Evolutionary conservation across 2,888 invertebrate genomes (phyloP).

Genomic region (Ommatoiulus sabulosus): DNA sequence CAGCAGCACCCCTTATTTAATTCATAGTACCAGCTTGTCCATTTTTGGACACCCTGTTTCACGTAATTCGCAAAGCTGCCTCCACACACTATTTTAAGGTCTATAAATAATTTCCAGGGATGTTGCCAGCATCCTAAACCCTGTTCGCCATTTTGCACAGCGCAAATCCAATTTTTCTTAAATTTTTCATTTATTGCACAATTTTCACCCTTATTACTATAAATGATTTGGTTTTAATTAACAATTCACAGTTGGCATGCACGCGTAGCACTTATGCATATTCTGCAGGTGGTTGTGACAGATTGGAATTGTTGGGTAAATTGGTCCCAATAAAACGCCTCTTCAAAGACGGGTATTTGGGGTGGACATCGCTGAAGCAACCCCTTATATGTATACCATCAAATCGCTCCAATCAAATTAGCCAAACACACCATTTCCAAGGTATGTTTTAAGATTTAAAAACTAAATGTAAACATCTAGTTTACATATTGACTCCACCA

Average conservation of each 20-base stretch:
- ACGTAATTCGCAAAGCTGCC: neutral
- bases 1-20: no score
- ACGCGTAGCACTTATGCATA: no score
- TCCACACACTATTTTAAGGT: neutral
- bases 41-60: slow-evolving; percentile 10
- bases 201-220: neutral
- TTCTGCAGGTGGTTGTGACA: neutral
- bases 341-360: neutral
- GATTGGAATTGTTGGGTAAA: neutral
- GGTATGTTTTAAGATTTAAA: neutral
- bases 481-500: neutral
- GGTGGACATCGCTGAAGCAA: neutral
- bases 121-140: neutral
- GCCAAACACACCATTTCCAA: neutral
- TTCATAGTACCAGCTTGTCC: neutral
- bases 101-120: neutral
- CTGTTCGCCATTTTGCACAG: neutral
- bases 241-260: no score
- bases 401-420: neutral
- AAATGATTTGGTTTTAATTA: no score
- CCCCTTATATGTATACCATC: neutral
- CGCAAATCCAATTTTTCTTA: neutral
- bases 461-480: neutral
- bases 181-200: neutral
- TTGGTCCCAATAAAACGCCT: neutral